Conservation (phyloP, 1,140 invertebrate species). For the Macrostomum lignano region DNA sequence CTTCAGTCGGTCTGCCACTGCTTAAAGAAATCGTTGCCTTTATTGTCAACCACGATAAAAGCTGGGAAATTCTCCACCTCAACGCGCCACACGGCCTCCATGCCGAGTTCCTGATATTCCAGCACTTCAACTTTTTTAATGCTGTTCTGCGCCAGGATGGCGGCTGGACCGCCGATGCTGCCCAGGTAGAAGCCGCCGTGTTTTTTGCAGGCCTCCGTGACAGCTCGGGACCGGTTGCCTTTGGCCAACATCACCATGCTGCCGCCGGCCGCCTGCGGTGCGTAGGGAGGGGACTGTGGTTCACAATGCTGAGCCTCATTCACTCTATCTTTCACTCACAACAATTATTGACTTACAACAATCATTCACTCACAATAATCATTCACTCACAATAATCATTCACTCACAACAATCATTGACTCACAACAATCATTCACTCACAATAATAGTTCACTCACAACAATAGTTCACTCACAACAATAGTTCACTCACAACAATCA, state of each 20-base stretch:
- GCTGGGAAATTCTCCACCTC: constrained; percentile 28
- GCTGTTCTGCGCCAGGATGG: constrained; percentile 26
- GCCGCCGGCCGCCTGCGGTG: constrained; percentile 20
- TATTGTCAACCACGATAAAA: constrained; percentile 28
- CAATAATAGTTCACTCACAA: too few relatives aligned
- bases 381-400: too few relatives aligned
- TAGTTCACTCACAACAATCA: too few relatives aligned
- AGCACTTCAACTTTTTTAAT: constrained; percentile 28
- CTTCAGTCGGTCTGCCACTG: constrained; percentile 27
- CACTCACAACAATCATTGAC: too few relatives aligned
- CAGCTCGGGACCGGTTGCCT: constrained; percentile 18
- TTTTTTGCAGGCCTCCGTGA: constrained; percentile 24
- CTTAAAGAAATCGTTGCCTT: constrained; percentile 29
- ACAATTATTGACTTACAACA: too few relatives aligned
- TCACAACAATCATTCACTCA: too few relatives aligned
- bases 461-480: too few relatives aligned
- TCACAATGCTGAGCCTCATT: too few relatives aligned
- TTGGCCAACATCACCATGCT: constrained; percentile 29
- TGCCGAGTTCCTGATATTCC: constrained; percentile 27
- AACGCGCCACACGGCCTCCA: constrained; percentile 28
- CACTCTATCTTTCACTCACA: too few relatives aligned
- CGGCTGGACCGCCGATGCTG: constrained; percentile 28
- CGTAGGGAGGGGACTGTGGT: too few relatives aligned
- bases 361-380: too few relatives aligned
- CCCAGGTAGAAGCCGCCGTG: constrained; percentile 28